A percentile compares a stretch with the other conserved stretches of the same genome.
phyloP scores from a whole-genome alignment of 2,888 invertebrate species.

The Carpatolechia fugitivella region DNA sequence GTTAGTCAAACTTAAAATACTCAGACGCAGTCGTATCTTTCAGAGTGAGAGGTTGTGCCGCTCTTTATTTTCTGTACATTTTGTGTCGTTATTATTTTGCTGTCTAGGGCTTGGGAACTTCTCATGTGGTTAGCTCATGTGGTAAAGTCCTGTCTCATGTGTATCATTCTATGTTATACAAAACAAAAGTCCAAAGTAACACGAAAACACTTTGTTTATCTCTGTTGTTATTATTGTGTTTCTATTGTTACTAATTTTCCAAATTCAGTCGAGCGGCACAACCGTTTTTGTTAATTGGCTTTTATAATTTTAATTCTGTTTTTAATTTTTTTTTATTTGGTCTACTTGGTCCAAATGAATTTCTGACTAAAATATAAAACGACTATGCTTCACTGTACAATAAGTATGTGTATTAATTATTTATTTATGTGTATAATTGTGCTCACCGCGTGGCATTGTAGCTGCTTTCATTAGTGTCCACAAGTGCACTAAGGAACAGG shows the following conservation, averaged over 20 bases:
- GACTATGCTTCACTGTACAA: not conserved
- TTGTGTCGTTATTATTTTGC: slow-evolving; percentile 11
- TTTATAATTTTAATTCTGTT: not conserved
- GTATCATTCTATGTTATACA: not conserved
- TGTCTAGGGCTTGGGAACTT: not conserved
- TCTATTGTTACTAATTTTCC: slow-evolving; percentile 21
- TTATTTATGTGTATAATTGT: slow-evolving; percentile 41
- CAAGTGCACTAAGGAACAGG: slow-evolving; percentile 52
- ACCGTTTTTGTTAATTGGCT: slow-evolving; percentile 20
- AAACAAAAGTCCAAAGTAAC: not conserved
- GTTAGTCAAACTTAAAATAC: no score
- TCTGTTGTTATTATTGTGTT: not conserved
- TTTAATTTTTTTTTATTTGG: not conserved
- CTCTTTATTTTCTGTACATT: slow-evolving; percentile 13
- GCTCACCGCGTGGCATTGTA: slow-evolving; percentile 50
- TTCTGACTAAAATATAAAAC: not conserved
- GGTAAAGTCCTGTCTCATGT: not conserved
- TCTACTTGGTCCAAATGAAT: not conserved
- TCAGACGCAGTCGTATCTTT: not conserved
- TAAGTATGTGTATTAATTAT: slow-evolving; percentile 9
- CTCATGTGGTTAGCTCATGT: not conserved
- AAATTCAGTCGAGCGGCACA: slow-evolving; percentile 21
- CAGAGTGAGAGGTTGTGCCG: slow-evolving; percentile 27
- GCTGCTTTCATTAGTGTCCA: slow-evolving; percentile 65
- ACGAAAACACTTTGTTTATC: no score